Base-by-base conservation (phyloP, 2,113 vertebrate species). In the Microtus montanus region DNA sequence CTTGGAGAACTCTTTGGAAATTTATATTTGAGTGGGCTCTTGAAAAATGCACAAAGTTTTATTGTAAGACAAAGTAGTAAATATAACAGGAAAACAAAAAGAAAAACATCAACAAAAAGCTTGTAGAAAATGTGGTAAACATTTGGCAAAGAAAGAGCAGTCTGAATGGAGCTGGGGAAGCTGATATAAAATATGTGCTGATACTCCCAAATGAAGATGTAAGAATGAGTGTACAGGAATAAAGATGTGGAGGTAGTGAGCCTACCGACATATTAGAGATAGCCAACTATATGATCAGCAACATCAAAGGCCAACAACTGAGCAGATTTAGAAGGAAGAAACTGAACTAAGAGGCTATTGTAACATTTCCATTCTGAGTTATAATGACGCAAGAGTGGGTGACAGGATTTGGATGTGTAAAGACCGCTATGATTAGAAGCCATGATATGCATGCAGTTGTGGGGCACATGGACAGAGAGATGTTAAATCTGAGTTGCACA, bases 131-230 rank as follows among this genome's bases (percentile, higher is more conserved):
- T 30, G 4, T 82, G 11, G 26, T 6, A 82, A n/a, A 20, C 7
- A 61, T 63, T 90, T 90, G 13, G n/a, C 11, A 63, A 71, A 68
- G 54, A 88, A 12, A 13, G 7, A 89, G 14, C 8, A 52, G 22
- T 49, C 10, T 73, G 8, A 2, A 24, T 30, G 17, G 9, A 28
- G 5, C 7, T 41, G 33, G 0, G 1, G 3, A 58, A 49, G 19
- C 1, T 28, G 4, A 54, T 44, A 26, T 10, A 70, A 13, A 26
- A 35, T 1, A 30, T 8, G 8, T 61, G 10, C 22, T 15, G 44
- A 87, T 33, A 24, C 41, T 15, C 3, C 11, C 19, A 54, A 11
- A 14, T 71, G 20, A 7, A 78, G n/a, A 26, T 2, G 7, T 38
- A 44, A 71, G 20, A 41, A 64, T 33, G 20, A 28, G 14, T 6